Percentiles rank a stretch among this genome's conserved stretches.
Evolutionary conservation across 2,888 invertebrate species (phyloP).

Genomic region (Lasioglossum leucozonium): DNA sequence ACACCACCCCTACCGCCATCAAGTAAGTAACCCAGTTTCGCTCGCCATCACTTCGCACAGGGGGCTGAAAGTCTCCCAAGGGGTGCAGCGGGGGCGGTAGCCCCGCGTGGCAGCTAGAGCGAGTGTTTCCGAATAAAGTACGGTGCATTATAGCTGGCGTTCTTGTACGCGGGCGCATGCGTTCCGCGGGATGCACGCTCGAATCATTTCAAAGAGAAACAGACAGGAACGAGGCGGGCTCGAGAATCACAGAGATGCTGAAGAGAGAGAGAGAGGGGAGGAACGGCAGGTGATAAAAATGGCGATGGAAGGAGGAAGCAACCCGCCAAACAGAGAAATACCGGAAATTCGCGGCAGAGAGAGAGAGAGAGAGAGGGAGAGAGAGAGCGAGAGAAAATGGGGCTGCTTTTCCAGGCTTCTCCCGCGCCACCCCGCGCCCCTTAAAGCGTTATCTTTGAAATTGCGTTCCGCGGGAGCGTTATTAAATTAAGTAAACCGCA

Average conservation of each 20-base stretch:
- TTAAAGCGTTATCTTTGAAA: slow-evolving; percentile 81
- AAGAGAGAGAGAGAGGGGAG: neutral
- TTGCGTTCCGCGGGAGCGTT: slow-evolving; percentile 77
- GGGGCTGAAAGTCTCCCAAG: neutral
- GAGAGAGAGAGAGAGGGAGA: neutral
- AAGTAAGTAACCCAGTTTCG: slow-evolving; percentile 70
- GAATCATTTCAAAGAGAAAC: slow-evolving; percentile 53
- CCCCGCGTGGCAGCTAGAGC: slow-evolving; percentile 27
- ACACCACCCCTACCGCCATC: slow-evolving; percentile 49
- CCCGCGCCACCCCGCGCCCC: slow-evolving; percentile 38
- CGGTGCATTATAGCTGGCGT: slow-evolving; percentile 62
- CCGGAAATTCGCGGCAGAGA: neutral
- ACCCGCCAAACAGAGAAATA: neutral
- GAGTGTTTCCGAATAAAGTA: slow-evolving; percentile 70
- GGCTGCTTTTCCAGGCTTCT: slow-evolving; percentile 46
- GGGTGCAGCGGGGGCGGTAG: neutral
- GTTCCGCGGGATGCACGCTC: slow-evolving; percentile 24
- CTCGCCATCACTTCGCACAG: slow-evolving; percentile 16
- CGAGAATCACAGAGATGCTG: slow-evolving; percentile 1
- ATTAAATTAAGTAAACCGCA: slow-evolving; percentile 81
- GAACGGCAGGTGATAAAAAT: neutral
- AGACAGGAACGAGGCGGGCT: neutral
- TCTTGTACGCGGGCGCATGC: slow-evolving; percentile 50
- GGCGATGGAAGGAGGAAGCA: neutral
- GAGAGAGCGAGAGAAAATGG: neutral